Percentiles rank a stretch among this genome's conserved stretches.
Conservation (phyloP, 1,140 invertebrate species). For the Trichomalopsis sarcophagae region DNA sequence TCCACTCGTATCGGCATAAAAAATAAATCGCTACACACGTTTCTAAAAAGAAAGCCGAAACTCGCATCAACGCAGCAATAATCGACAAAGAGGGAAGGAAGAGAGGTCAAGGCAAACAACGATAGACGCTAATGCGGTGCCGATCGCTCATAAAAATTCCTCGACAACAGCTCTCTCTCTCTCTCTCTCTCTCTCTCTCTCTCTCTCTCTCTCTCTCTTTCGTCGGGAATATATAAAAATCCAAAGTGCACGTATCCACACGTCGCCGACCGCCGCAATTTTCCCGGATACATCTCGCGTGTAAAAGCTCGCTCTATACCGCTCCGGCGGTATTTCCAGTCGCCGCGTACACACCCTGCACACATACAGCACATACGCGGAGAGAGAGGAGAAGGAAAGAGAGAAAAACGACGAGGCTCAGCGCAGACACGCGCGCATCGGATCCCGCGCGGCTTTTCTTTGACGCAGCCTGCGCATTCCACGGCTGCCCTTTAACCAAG, state of each 20-base stretch:
- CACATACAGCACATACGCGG: not conserved
- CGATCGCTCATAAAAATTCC: not conserved
- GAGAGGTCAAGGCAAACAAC: too few relatives aligned
- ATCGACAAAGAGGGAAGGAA: too few relatives aligned
- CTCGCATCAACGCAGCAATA: too few relatives aligned
- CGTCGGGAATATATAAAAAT: not conserved
- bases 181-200: too few relatives aligned
- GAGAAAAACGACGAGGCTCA: not conserved
- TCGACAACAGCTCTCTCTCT: too few relatives aligned
- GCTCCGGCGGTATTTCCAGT: constrained; percentile 12
- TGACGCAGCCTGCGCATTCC: constrained; percentile 36
- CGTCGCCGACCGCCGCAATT: not conserved
- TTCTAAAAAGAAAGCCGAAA: too few relatives aligned
- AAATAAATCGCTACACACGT: too few relatives aligned
- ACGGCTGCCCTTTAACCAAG: constrained; percentile 33
- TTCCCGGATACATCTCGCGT: constrained; percentile 21
- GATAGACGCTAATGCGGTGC: not conserved
- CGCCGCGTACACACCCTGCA: not conserved
- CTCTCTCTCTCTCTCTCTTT: too few relatives aligned
- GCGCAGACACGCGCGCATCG: not conserved
- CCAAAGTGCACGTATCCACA: not conserved
- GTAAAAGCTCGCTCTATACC: constrained; percentile 9
- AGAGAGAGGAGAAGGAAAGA: not conserved
- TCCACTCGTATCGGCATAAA: too few relatives aligned
- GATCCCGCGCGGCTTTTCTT: constrained; percentile 34